These are phyloP conservation scores for Rhea pennata DNA, from an alignment of 2,113 vertebrate genomes.

Conservation along the genomic window DNA sequence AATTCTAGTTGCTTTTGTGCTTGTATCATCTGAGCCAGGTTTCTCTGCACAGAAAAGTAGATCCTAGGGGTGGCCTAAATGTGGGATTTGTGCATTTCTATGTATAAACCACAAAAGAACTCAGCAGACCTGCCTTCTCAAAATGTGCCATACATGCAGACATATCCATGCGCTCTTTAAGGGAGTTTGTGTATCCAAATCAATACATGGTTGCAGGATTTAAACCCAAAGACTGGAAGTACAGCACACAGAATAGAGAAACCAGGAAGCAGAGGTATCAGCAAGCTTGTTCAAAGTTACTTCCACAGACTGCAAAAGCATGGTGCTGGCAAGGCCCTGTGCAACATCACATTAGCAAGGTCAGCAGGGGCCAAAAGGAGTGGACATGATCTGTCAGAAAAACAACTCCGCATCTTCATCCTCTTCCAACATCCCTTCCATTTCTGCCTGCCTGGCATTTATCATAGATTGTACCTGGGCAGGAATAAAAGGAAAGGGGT, in stretches of 20 bases:
- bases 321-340: neutral
- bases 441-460: neutral
- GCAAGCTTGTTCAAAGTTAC: neutral
- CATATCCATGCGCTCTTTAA: neutral
- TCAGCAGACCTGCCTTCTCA: neutral
- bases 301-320: neutral
- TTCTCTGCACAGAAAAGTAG: neutral
- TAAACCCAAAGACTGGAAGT: neutral
- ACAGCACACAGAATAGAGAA: neutral
- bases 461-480: constrained; percentile 64
- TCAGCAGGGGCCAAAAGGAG: neutral
- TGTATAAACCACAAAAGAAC: neutral
- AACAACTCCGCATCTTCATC: neutral
- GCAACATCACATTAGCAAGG: neutral
- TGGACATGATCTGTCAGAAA: neutral
- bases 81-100: neutral
- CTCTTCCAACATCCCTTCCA: neutral
- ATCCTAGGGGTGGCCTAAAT: neutral
- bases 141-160: neutral
- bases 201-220: neutral
- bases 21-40: neutral
- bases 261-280: neutral
- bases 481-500: neutral
- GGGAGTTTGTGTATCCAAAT: neutral
- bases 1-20: neutral